Percentiles rank a stretch among this genome's conserved stretches.
These are phyloP conservation scores for Brachionus rubens DNA, from an alignment of 1,140 invertebrate species.

Conservation along the genomic window DNA sequence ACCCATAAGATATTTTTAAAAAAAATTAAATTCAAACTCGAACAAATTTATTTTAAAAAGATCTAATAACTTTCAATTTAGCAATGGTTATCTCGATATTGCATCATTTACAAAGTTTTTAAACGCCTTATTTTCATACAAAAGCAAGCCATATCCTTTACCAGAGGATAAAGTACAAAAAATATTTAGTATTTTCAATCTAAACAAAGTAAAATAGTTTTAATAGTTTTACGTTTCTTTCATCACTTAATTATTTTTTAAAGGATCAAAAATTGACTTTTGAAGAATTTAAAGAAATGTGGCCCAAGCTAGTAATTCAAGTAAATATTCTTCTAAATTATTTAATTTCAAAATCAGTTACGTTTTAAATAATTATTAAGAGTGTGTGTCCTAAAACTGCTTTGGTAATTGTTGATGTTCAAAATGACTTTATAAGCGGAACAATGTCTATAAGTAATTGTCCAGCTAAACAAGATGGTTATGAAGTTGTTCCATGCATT, in stretches of 20 bases:
- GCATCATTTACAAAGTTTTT: conserved; percentile 4
- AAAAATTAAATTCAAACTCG: no score
- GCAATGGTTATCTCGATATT: conserved; percentile 1
- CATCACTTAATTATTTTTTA: neutral
- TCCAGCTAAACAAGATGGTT: conserved; percentile 77
- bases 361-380: neutral
- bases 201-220: neutral
- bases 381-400: conserved; percentile 59
- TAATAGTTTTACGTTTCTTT: neutral
- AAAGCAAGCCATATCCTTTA: conserved; percentile 20
- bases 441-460: conserved; percentile 86
- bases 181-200: conserved; percentile 11
- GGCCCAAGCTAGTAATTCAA: conserved; percentile 27
- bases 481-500: conserved; percentile 70
- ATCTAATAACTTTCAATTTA: no score
- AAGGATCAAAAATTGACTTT: conserved; percentile 19
- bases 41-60: no score
- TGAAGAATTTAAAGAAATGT: conserved; percentile 9
- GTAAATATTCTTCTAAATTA: neutral
- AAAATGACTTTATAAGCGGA: conserved; percentile 95
- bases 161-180: conserved; percentile 24
- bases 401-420: conserved; percentile 91
- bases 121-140: neutral
- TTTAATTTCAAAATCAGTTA: no score
- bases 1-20: no score